Evolutionary conservation across 2,797 vertebrate genomes (phyloP), one percentile per base, ranked within the genome.

Genomic region (Sandelia bainsii): DNA sequence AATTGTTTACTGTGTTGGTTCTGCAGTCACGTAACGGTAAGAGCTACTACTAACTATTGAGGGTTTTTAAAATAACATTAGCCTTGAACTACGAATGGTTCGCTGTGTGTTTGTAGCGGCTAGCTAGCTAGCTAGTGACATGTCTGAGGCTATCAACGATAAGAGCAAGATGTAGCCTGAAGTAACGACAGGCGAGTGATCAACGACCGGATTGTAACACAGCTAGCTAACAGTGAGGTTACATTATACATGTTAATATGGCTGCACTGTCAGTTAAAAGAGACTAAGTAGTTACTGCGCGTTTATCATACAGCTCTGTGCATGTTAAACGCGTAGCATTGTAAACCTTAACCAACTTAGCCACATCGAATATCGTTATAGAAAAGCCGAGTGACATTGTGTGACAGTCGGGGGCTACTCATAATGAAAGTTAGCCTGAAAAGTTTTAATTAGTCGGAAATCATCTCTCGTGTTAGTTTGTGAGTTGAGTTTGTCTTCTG

Each of bases 71-170:
- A 9, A 44, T 19, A n/a, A 45, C 16, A 5, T n/a, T 46, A 46
- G n/a, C 40, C 14, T n/a, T 9, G 29, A 3, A 8, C 29, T 8
- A 3, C 2, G 19, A 27, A 17, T 3, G 16, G 4, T 50, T 56
- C 46, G 17, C 5, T 67, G 4, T 71, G 1, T 44, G 2, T 70
- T 64, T 60, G 50, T 61, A 74, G 53, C 54, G 34, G 44, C 45
- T 44, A 78, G 78, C 77, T 16, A 37, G 10, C 32, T 32, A 42
- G n/a, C n/a, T 89, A 86, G 62, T 81, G 37, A 77, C 40, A 23
- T 19, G 42, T 42, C 39, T 63, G 53, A n/a, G 17, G 62, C 60
- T 77, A 69, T 50, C 19, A 59, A 56, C 27, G 17, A 20, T 69
- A 9, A 52, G 25, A 61, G 22, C 61, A 19, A 27, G 39, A 64